Evolutionary conservation across 2,113 vertebrate genomes (phyloP).

Genomic region (Semnopithecus entellus): DNA sequence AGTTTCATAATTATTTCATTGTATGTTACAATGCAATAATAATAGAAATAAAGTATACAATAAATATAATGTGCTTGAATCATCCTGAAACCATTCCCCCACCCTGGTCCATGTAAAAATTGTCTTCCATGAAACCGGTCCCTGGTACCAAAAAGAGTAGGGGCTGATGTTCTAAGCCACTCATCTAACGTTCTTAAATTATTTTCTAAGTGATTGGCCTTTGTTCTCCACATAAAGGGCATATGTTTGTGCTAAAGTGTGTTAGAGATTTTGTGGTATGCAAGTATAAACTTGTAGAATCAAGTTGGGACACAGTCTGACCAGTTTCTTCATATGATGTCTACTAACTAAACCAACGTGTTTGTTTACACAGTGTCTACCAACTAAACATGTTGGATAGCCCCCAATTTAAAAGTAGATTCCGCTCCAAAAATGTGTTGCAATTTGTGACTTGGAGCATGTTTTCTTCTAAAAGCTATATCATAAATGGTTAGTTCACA

Average conservation of each 20-base stretch:
- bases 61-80: no score
- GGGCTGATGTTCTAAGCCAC: not conserved
- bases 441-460: conserved; percentile 11
- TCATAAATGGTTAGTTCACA: not conserved
- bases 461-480: conserved; percentile 21
- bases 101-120: no score
- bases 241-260: not conserved
- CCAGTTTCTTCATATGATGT: not conserved
- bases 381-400: not conserved
- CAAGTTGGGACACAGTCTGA: not conserved
- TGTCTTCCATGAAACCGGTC: no score
- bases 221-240: not conserved
- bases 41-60: no score
- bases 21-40: no score
- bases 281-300: not conserved
- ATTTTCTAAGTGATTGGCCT: not conserved
- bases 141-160: no score
- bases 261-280: not conserved
- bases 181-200: not conserved
- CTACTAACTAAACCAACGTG: no score
- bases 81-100: no score
- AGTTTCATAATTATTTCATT: no score
- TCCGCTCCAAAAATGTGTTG: not conserved
- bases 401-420: not conserved
- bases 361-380: no score